Percentiles rank a stretch among this genome's conserved stretches.
Evolutionary conservation across 2,797 vertebrate species (phyloP).

Genomic region (Sebastes oblongus): DNA sequence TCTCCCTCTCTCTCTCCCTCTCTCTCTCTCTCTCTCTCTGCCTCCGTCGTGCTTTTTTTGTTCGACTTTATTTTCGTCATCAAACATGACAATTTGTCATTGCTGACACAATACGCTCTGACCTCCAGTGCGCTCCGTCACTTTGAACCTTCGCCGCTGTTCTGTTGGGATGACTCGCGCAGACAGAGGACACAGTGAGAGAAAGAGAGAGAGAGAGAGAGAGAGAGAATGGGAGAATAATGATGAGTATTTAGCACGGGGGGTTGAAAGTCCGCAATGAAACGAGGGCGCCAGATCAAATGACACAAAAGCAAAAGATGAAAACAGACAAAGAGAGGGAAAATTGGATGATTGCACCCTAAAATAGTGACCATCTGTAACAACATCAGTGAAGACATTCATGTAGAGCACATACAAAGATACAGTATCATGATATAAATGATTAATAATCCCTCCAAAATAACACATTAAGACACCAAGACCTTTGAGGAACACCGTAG

Average conservation of each 20-base stretch:
- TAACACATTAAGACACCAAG: too few species aligned
- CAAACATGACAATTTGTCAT: slow-evolving; percentile 51
- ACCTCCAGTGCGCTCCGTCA: slow-evolving; percentile 35
- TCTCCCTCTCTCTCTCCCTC: slow-evolving; percentile 7
- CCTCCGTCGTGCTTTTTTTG: slow-evolving; percentile 21
- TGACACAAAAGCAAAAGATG: slow-evolving; percentile 20
- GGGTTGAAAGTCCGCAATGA: slow-evolving; percentile 10
- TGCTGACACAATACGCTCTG: slow-evolving; percentile 50
- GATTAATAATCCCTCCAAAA: too few species aligned
- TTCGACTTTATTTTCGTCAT: slow-evolving; percentile 58
- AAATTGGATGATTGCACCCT: not conserved
- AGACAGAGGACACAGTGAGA: slow-evolving; percentile 18
- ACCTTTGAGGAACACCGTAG: too few species aligned
- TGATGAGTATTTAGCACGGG: slow-evolving; percentile 29
- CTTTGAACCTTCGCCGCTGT: slow-evolving; percentile 42
- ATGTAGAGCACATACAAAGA: slow-evolving; percentile 15
- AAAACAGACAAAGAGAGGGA: not conserved
- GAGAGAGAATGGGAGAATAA: slow-evolving; percentile 12
- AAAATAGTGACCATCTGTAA: slow-evolving; percentile 10
- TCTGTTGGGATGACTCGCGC: slow-evolving; percentile 26
- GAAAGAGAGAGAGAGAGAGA: not conserved
- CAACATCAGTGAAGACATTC: not conserved
- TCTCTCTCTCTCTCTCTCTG: slow-evolving; percentile 1
- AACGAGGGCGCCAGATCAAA: slow-evolving; percentile 32
- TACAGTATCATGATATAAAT: not conserved